These are phyloP conservation scores for Tetramorium bicarinatum DNA, from an alignment of 2,888 invertebrate species.

Conservation along the genomic window DNA sequence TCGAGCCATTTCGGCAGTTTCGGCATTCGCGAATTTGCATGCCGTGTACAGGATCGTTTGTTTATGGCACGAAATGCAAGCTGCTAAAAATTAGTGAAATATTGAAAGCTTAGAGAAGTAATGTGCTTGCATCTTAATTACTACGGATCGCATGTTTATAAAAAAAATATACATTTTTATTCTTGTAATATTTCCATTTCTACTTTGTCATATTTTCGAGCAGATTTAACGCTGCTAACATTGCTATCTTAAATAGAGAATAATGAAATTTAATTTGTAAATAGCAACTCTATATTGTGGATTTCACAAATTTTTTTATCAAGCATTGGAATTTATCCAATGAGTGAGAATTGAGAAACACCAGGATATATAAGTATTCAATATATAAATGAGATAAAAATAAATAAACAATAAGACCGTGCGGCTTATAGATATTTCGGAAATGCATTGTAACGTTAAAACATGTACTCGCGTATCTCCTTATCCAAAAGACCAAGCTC, in stretches of 20 bases:
- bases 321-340: neutral
- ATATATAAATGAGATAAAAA: neutral
- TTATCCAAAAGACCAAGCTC: neutral
- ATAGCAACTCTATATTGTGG: neutral
- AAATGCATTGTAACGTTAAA: neutral
- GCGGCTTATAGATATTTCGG: neutral
- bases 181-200: neutral
- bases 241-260: neutral
- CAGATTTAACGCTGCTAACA: neutral
- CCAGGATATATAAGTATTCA: neutral
- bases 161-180: neutral
- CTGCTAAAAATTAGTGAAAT: slow-evolving; percentile 46
- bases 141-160: neutral
- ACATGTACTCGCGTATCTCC: neutral
- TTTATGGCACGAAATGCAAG: slow-evolving; percentile 33
- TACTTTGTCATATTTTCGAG: neutral
- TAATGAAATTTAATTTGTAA: neutral
- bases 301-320: neutral
- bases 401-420: neutral
- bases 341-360: neutral
- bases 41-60: slow-evolving; percentile 25
- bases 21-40: slow-evolving; percentile 36
- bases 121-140: slow-evolving; percentile 10
- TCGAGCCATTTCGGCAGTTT: slow-evolving; percentile 19
- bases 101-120: slow-evolving; percentile 5